Evolutionary conservation across 1,140 invertebrate genomes (phyloP).

Genomic region (Nymphalis io): DNA sequence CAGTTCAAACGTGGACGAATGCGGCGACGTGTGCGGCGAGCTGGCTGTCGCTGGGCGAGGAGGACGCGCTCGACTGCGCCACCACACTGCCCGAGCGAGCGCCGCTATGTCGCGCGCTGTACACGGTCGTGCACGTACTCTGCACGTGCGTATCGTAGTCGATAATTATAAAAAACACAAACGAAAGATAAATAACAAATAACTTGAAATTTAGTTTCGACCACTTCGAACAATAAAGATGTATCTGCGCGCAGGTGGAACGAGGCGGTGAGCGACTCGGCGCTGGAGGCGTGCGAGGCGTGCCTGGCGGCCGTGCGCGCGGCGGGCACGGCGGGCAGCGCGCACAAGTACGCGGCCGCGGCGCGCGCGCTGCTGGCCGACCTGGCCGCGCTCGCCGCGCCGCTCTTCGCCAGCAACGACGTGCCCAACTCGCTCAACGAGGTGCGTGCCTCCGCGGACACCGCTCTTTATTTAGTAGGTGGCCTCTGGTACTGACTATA

Average conservation of each 20-base stretch:
- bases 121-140: slow-evolving; percentile 60
- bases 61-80: slow-evolving; percentile 43
- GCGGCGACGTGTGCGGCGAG: slow-evolving; percentile 63
- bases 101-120: slow-evolving; percentile 60
- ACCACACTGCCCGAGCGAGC: slow-evolving; percentile 58
- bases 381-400: slow-evolving; percentile 59
- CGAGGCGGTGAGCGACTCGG: slow-evolving; percentile 55
- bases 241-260: slow-evolving; percentile 54
- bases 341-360: slow-evolving; percentile 47
- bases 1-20: slow-evolving; percentile 56
- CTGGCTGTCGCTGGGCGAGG: slow-evolving; percentile 62
- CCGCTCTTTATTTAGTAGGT: no score
- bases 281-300: slow-evolving; percentile 73
- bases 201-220: no score
- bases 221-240: no score
- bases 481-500: no score
- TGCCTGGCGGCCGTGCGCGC: slow-evolving; percentile 63
- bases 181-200: no score
- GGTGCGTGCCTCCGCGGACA: slow-evolving; percentile 46
- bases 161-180: background rate
- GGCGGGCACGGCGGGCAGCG: slow-evolving; percentile 54
- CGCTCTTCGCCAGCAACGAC: slow-evolving; percentile 54
- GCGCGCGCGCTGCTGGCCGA: slow-evolving; percentile 58
- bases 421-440: slow-evolving; percentile 69
- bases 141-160: slow-evolving; percentile 60